These are phyloP conservation scores for Chromobotia macracanthus DNA, from an alignment of 2,797 vertebrate species.

Conservation along the genomic window DNA sequence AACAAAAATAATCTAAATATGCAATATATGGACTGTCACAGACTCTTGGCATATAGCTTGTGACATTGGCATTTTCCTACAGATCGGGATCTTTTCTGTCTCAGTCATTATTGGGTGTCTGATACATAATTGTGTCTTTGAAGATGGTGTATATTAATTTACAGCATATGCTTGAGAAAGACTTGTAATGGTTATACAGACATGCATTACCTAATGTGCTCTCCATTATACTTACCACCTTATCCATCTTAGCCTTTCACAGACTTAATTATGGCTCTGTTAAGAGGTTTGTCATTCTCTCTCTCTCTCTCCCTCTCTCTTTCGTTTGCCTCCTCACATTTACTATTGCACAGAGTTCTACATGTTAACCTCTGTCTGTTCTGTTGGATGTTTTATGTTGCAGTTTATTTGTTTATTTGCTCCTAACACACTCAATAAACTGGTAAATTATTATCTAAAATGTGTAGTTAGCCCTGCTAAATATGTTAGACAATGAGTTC, in stretches of 20 bases:
- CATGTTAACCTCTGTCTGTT: background rate
- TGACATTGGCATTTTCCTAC: background rate
- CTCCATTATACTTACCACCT: constrained; percentile 24
- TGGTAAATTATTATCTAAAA: background rate
- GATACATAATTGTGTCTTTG: constrained; percentile 16
- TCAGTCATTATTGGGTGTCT: background rate
- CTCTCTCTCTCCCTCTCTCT: constrained; percentile 1
- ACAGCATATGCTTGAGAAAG: constrained; percentile 9
- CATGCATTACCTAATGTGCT: constrained; percentile 31
- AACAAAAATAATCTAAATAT: background rate
- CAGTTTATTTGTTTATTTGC: constrained; percentile 9
- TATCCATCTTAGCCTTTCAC: constrained; percentile 29
- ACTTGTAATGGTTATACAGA: constrained; percentile 19
- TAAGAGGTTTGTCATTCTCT: constrained; percentile 26
- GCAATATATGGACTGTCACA: background rate
- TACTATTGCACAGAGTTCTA: background rate
- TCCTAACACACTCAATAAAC: background rate
- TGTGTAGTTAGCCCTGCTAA: background rate
- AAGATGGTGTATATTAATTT: constrained; percentile 11
- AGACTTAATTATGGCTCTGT: constrained; percentile 30
- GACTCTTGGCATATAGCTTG: background rate
- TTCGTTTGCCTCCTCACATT: constrained; percentile 10
- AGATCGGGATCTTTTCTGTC: background rate
- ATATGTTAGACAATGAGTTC: background rate
- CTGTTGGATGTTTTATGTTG: constrained; percentile 7